Evolutionary conservation across 2,888 invertebrate genomes (phyloP).

Genomic region (Latrodectus hesperus): DNA sequence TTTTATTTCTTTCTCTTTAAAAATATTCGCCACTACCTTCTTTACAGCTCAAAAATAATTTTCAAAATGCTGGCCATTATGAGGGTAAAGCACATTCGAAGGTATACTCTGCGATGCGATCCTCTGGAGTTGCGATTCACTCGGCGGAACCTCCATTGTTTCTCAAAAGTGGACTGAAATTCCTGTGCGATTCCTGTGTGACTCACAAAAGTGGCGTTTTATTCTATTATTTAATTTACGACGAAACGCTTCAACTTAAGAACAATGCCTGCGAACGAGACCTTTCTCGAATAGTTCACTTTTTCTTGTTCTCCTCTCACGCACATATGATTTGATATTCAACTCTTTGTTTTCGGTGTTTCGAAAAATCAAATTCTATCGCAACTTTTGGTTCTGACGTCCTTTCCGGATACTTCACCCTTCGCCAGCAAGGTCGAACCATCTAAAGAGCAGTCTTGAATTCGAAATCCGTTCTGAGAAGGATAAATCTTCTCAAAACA

Average conservation of each 20-base stretch:
- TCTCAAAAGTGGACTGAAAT: not conserved
- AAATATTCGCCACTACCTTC: too few species aligned
- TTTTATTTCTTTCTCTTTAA: too few species aligned
- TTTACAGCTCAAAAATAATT: too few species aligned
- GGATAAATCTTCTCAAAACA: not conserved
- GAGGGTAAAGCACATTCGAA: too few species aligned
- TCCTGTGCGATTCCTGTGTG: conserved; percentile 3
- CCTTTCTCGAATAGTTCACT: conserved; percentile 31
- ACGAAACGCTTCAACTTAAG: too few species aligned
- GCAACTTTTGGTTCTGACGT: conserved; percentile 30
- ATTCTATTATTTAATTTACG: too few species aligned
- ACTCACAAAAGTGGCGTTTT: conserved; percentile 23
- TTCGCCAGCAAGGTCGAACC: conserved; percentile 30
- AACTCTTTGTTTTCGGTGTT: conserved; percentile 19
- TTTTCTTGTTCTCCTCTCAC: conserved; percentile 1
- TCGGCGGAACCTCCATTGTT: too few species aligned
- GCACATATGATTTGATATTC: conserved; percentile 33
- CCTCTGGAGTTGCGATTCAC: too few species aligned
- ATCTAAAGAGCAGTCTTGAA: not conserved
- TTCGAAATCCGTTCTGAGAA: not conserved
- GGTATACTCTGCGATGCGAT: too few species aligned
- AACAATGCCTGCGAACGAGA: conserved; percentile 29
- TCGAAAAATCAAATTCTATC: conserved; percentile 33
- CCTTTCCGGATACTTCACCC: conserved; percentile 43
- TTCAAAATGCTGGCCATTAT: too few species aligned